Evolutionary conservation across 2,113 vertebrate species (phyloP).

Genomic region (Eretmochelys imbricata): DNA sequence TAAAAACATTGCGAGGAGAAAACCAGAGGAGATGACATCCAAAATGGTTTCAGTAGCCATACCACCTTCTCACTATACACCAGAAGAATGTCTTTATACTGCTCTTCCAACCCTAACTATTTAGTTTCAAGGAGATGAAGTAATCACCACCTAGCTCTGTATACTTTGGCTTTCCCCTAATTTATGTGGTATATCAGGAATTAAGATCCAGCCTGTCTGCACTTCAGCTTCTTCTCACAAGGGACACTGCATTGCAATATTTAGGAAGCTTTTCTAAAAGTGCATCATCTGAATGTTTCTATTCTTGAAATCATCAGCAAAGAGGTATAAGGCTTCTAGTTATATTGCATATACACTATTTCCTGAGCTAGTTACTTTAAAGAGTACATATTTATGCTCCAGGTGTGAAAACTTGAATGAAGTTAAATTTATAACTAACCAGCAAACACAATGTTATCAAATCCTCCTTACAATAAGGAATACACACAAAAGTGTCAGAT

Average conservation of each 20-base stretch:
- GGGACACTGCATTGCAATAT: background rate
- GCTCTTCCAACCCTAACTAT: background rate
- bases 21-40: background rate
- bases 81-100: background rate
- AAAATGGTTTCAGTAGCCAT: background rate
- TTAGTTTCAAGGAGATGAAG: constrained; percentile 16
- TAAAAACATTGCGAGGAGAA: background rate
- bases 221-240: background rate
- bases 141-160: background rate
- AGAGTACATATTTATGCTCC: background rate
- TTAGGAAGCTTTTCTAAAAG: background rate
- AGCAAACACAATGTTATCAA: background rate
- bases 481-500: background rate
- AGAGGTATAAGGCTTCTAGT: background rate
- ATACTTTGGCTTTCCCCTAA: background rate
- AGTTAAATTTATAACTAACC: background rate
- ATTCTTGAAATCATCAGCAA: background rate
- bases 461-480: constrained; percentile 14
- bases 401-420: constrained; percentile 22
- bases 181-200: background rate
- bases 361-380: constrained; percentile 27
- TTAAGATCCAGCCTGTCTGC: background rate
- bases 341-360: background rate
- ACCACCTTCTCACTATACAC: background rate
- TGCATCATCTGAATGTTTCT: background rate